A percentile compares a stretch with the other conserved stretches of the same genome.
Conservation (phyloP, 2,113 vertebrate genomes). For the Parus major region DNA sequence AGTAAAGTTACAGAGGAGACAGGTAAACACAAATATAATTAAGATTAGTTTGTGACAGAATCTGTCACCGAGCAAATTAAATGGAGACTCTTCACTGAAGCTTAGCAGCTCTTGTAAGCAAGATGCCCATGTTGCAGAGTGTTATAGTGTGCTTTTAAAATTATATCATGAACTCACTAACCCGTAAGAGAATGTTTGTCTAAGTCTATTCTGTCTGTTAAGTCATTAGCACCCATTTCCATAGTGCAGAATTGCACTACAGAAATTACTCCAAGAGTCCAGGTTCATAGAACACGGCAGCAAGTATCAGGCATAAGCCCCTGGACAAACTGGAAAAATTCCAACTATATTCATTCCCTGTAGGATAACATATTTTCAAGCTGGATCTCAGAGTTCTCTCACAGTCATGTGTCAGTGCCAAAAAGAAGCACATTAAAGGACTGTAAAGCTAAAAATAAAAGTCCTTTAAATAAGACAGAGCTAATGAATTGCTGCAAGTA, state of each 20-base stretch:
- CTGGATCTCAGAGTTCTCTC: neutral
- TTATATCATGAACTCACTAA: neutral
- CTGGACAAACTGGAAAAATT: neutral
- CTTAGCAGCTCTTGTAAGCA: neutral
- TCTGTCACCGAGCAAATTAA: neutral
- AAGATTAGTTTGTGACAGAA: neutral
- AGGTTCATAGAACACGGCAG: neutral
- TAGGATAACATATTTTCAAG: conserved; percentile 24
- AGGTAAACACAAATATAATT: neutral
- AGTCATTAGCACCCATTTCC: neutral
- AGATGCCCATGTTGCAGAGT: neutral
- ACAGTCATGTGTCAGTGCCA: neutral
- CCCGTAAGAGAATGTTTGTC: neutral
- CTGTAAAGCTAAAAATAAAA: conserved; percentile 27
- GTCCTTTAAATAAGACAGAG: neutral
- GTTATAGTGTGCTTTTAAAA: neutral
- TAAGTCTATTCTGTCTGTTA: neutral
- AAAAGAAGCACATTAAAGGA: neutral
- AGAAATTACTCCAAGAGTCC: neutral
- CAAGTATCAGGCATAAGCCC: rapidly evolving
- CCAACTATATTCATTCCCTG: neutral
- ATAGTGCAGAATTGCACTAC: neutral
- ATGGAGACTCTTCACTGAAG: neutral
- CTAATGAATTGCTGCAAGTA: conserved; percentile 4
- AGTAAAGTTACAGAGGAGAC: neutral